Conservation (phyloP, 2,797 vertebrate species). For the Cirrhinus mrigala region DNA sequence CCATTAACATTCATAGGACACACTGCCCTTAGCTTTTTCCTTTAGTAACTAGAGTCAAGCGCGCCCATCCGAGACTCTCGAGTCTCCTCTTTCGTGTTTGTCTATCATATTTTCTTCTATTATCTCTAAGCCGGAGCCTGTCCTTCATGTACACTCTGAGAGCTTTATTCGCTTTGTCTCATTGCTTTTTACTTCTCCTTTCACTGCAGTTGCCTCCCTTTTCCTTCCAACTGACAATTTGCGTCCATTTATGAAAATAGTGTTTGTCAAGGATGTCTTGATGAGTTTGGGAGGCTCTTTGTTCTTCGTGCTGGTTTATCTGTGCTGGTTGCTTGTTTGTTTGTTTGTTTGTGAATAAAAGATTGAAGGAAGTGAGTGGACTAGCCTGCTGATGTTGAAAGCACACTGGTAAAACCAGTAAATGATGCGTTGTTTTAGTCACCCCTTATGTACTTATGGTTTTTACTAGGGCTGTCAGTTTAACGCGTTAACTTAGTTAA, state of each 20-base stretch:
- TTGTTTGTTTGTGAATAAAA: constrained; percentile 49
- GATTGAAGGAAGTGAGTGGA: constrained; percentile 42
- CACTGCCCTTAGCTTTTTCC: constrained; percentile 83
- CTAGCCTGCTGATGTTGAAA: constrained; percentile 48
- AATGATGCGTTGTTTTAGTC: constrained; percentile 33
- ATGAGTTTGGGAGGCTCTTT: constrained; percentile 78
- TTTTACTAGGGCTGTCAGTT: too few relatives aligned
- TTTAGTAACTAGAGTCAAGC: constrained; percentile 82
- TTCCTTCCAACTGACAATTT: constrained; percentile 83
- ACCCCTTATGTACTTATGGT: constrained; percentile 2
- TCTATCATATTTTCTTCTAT: constrained; percentile 78
- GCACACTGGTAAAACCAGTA: constrained; percentile 16
- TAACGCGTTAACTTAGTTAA: too few relatives aligned
- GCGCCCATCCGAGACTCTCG: constrained; percentile 67
- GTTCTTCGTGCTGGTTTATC: constrained; percentile 67
- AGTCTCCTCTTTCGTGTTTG: constrained; percentile 72
- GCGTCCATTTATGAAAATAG: constrained; percentile 93
- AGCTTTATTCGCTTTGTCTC: constrained; percentile 33
- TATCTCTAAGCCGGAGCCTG: constrained; percentile 76
- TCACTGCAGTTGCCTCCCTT: constrained; percentile 66
- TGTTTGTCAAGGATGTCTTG: constrained; percentile 86
- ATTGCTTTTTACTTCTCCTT: constrained; percentile 40
- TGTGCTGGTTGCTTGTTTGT: constrained; percentile 5
- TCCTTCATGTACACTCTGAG: constrained; percentile 23
- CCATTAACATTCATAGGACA: constrained; percentile 84